A percentile compares a stretch with the other conserved stretches of the same genome.
phyloP scores from a whole-genome alignment of 2,113 vertebrate species.

The Notothenia rossii region DNA sequence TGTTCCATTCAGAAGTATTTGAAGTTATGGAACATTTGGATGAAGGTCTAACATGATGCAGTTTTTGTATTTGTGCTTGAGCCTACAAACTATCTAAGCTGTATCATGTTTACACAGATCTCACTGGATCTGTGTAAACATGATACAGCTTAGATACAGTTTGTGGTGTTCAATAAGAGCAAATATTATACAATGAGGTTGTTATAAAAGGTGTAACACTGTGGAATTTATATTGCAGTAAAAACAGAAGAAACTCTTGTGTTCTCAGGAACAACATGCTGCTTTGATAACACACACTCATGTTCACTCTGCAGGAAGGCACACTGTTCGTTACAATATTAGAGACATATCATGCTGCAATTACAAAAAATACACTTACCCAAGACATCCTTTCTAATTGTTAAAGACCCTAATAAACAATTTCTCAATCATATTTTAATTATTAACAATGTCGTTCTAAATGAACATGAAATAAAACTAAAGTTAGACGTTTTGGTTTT shows the following conservation, averaged over 20 bases:
- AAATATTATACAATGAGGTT: neutral
- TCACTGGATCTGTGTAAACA: neutral
- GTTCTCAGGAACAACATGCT: neutral
- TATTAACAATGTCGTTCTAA: neutral
- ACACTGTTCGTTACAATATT: conserved; percentile 27
- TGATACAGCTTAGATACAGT: neutral
- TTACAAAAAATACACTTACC: neutral
- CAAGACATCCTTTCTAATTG: neutral
- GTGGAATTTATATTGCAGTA: neutral
- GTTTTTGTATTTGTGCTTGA: conserved; percentile 1
- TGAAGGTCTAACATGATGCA: neutral
- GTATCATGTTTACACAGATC: no score
- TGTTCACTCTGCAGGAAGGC: neutral
- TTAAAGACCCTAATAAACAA: neutral
- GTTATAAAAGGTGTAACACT: neutral
- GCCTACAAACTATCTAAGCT: neutral
- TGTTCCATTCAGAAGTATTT: conserved; percentile 1
- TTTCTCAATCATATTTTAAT: neutral
- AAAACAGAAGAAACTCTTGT: conserved; percentile 10
- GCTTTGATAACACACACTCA: neutral
- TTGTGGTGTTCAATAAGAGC: neutral
- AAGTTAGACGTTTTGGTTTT: no score
- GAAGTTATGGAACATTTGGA: neutral
- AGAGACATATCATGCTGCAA: neutral
- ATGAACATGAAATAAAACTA: neutral